Percentiles rank a stretch among this genome's conserved stretches.
These are phyloP conservation scores for Drosophila neoperkinsi DNA, from an alignment of 2,888 invertebrate species.

Conservation along the genomic window DNA sequence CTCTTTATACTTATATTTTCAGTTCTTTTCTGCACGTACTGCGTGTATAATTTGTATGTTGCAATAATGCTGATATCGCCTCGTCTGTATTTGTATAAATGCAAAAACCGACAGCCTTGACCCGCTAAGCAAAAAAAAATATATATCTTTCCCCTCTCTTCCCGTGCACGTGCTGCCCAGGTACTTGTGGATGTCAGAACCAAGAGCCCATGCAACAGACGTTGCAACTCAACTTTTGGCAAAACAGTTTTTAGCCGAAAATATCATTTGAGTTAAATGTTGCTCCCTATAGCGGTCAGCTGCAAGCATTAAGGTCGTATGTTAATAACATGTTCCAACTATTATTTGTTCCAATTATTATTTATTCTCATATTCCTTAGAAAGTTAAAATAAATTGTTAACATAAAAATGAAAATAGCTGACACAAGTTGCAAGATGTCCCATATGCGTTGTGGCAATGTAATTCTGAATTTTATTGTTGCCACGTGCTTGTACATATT, in stretches of 20 bases:
- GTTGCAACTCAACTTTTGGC: constrained; percentile 15
- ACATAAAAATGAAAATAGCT: not conserved
- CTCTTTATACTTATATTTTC: not conserved
- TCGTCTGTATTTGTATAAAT: constrained; percentile 17
- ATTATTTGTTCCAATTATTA: too few species aligned
- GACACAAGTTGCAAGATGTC: not conserved
- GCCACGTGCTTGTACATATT: not conserved
- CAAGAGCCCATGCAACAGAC: constrained; percentile 27
- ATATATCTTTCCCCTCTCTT: not conserved
- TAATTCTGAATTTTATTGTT: not conserved
- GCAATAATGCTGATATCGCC: constrained; percentile 32
- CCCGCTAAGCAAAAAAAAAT: constrained; percentile 35
- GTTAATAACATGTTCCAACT: not conserved
- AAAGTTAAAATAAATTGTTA: not conserved
- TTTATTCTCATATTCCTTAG: not conserved
- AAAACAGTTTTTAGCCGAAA: constrained; percentile 26
- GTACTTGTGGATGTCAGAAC: constrained; percentile 44
- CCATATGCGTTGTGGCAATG: not conserved
- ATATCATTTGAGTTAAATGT: constrained; percentile 63
- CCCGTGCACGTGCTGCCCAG: constrained; percentile 15
- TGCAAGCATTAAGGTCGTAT: not conserved
- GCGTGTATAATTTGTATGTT: constrained; percentile 27
- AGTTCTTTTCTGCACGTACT: constrained; percentile 10
- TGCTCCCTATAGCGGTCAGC: constrained; percentile 11
- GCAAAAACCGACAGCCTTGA: constrained; percentile 60